These are phyloP conservation scores for Amblyopsis hoosieri DNA, from an alignment of 2,797 vertebrate genomes.

Conservation along the genomic window DNA sequence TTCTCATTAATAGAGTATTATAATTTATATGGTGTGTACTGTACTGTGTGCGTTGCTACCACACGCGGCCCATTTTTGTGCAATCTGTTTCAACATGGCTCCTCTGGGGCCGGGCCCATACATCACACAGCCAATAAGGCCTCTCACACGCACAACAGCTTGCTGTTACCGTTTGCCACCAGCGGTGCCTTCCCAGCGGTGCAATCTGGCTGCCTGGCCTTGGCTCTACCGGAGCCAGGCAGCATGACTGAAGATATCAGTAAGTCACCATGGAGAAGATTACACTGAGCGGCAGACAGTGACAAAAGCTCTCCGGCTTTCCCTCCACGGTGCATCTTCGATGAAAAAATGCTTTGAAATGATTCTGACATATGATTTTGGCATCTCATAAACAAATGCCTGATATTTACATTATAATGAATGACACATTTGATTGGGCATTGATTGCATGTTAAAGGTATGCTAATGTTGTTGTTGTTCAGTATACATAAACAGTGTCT, in stretches of 20 bases:
- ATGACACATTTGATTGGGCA: no score
- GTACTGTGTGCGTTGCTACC: constrained; percentile 38
- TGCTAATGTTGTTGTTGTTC: no score
- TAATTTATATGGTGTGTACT: neutral
- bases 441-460: no score
- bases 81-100: constrained; percentile 68
- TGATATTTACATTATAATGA: constrained; percentile 16
- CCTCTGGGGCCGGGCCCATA: constrained; percentile 69
- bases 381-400: constrained; percentile 16
- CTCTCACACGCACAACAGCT: constrained; percentile 64
- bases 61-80: constrained; percentile 56
- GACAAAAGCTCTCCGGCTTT: constrained; percentile 28
- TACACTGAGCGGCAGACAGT: constrained; percentile 30
- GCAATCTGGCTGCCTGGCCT: constrained; percentile 60
- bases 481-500: no score
- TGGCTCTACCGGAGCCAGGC: constrained; percentile 38
- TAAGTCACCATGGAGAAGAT: constrained; percentile 45
- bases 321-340: neutral
- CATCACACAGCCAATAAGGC: constrained; percentile 70
- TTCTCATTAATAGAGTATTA: constrained; percentile 26
- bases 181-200: constrained; percentile 66
- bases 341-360: neutral
- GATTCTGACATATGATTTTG: no score
- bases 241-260: constrained; percentile 47
- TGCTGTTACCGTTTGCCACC: constrained; percentile 66